A percentile compares a stretch with the other conserved stretches of the same genome.
phyloP scores from a whole-genome alignment of 2,888 invertebrate species.

The Cremastobaeus sp. region DNA sequence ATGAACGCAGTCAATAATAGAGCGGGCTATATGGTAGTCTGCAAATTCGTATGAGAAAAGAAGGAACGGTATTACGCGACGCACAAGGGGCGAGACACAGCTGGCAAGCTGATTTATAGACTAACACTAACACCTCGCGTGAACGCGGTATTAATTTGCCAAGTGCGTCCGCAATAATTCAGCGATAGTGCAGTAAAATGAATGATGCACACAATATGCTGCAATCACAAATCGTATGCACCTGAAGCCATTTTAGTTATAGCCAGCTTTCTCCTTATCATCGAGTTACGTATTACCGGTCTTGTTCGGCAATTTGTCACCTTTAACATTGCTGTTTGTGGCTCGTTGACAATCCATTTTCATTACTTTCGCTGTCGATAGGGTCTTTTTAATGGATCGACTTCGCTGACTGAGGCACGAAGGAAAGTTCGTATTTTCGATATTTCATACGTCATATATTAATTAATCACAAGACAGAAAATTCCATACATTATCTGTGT shows the following conservation, averaged over 20 bases:
- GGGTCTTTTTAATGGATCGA: constrained; percentile 7
- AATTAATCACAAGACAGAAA: too few relatives aligned
- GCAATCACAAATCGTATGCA: constrained; percentile 61
- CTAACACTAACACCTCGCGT: constrained; percentile 59
- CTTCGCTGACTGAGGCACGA: background rate
- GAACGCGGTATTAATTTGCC: constrained; percentile 62
- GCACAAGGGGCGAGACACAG: constrained; percentile 57
- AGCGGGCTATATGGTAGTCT: constrained; percentile 39
- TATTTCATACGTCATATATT: too few relatives aligned
- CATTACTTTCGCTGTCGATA: constrained; percentile 21
- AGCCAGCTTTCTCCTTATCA: constrained; percentile 53
- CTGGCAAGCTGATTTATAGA: constrained; percentile 59
- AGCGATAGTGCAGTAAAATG: constrained; percentile 59
- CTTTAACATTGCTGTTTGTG: constrained; percentile 50
- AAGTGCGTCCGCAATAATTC: constrained; percentile 62
- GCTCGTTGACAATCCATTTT: constrained; percentile 42
- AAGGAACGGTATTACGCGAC: constrained; percentile 47
- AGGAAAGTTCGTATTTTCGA: too few relatives aligned
- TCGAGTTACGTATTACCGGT: constrained; percentile 45
- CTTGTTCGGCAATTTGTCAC: constrained; percentile 48
- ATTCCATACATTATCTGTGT: too few relatives aligned
- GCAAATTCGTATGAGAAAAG: constrained; percentile 53
- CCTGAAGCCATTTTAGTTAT: constrained; percentile 53
- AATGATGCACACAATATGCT: constrained; percentile 61
- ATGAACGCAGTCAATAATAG: constrained; percentile 50